Conservation (phyloP, 2,113 vertebrate species). For the Stomatorhinus ivindoensis region DNA sequence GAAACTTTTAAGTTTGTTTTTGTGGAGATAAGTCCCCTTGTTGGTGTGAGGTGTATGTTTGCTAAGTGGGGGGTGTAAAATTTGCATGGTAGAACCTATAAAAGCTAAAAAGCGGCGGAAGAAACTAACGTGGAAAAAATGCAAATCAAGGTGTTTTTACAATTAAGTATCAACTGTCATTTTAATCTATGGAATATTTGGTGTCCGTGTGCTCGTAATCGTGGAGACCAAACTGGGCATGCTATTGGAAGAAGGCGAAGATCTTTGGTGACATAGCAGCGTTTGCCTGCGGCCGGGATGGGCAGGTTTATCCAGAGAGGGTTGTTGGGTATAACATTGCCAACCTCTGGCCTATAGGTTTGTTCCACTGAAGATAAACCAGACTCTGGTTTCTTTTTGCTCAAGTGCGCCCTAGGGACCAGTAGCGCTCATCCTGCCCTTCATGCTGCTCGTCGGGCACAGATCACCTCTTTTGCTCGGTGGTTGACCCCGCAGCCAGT, state of each 20-base stretch:
- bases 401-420: not conserved
- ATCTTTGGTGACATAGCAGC: not conserved
- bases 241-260: not conserved
- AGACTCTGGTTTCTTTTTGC: not conserved
- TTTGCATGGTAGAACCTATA: not conserved
- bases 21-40: not conserved
- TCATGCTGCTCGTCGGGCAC: not conserved
- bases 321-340: not conserved
- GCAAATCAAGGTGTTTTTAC: not conserved
- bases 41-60: not conserved
- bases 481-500: not conserved
- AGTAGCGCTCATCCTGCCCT: no score
- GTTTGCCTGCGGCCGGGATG: not conserved
- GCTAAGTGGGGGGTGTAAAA: not conserved
- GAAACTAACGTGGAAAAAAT: not conserved
- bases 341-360: not conserved
- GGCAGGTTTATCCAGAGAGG: not conserved
- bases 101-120: not conserved
- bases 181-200: not conserved
- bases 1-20: not conserved
- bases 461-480: not conserved
- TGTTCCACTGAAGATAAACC: not conserved
- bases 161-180: not conserved
- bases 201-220: not conserved
- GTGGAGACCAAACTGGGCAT: not conserved